Conservation (phyloP, 2,888 invertebrate species). For the Cabera pusaria region DNA sequence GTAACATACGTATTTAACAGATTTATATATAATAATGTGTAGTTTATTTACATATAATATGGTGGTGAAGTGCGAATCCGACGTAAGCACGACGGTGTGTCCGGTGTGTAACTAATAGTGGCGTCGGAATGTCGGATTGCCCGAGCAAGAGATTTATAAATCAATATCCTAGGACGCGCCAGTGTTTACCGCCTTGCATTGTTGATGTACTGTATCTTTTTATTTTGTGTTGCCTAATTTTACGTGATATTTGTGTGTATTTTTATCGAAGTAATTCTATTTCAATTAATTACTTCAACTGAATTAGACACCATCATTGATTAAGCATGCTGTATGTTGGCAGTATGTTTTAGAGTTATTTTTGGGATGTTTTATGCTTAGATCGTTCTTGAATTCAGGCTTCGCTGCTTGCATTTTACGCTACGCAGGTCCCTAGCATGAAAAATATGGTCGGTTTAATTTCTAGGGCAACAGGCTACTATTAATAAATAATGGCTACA, state of each 20-base stretch:
- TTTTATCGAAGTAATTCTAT: too few relatives aligned
- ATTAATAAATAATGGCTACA: slow-evolving; percentile 73
- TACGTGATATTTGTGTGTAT: slow-evolving; percentile 1
- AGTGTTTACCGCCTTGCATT: slow-evolving; percentile 38
- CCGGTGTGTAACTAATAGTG: slow-evolving; percentile 35
- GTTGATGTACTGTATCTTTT: slow-evolving; percentile 20
- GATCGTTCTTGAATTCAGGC: slow-evolving; percentile 41
- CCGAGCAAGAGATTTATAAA: slow-evolving; percentile 48
- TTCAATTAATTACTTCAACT: too few relatives aligned
- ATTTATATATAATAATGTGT: slow-evolving; percentile 3
- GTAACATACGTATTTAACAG: background rate
- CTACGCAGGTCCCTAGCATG: slow-evolving; percentile 64
- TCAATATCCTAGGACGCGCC: slow-evolving; percentile 50
- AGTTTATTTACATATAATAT: slow-evolving; percentile 3
- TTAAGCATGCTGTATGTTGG: background rate
- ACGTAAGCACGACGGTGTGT: slow-evolving; percentile 17
- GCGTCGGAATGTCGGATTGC: slow-evolving; percentile 44
- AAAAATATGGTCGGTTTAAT: slow-evolving; percentile 70
- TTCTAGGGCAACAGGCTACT: slow-evolving; percentile 74
- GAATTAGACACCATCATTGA: background rate
- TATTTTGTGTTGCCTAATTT: slow-evolving; percentile 15
- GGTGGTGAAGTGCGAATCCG: slow-evolving; percentile 7
- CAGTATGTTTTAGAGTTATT: slow-evolving; percentile 17
- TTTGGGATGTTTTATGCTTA: slow-evolving; percentile 19
- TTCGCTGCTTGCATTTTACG: slow-evolving; percentile 66